Evolutionary conservation across 2,113 vertebrate species (phyloP), one percentile per base, ranked within the genome.

Genomic region (Eleginops maclovinus): DNA sequence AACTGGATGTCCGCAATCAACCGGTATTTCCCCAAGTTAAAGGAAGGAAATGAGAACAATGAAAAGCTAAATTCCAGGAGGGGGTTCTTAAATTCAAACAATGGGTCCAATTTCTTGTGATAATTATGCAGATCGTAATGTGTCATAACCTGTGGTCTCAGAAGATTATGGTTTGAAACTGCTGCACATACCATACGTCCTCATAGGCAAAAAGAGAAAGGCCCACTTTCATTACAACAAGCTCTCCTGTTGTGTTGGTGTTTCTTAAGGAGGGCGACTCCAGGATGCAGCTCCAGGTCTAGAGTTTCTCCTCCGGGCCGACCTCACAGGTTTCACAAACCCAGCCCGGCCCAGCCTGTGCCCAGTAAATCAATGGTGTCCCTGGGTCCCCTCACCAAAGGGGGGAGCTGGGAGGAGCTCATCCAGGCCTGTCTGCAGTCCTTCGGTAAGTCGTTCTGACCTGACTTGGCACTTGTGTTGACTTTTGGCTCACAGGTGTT

Each of bases 381-480:
- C 0, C 82, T 97, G 91, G 97, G 97, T 72, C 95, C 96, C 74
- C 91, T 98, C 43, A 93, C 95, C 89, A 98, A 98, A 82, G 97
- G 97, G 82, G 96, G 96, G 54, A 97, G 94, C 93, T 93, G 98
- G 94, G 97, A 99, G 84, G 97, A 97, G 77, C 95, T 99, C 77
- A 95, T 99, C 84, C 96, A 98, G 84, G 95, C 95, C 84, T 98
- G 97, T 79, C 93, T 99, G 90, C 96, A 98, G 54, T 95, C 93
- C 74, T 99, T 99, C 31, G 98, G 98, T 99, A 92, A 97, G 94
- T 91, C 68, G 49, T 21, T 1, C 40, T 44, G 59, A 76, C 26
- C 53, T 13, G n/a, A 44, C 7, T 46, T 44, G 15, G 21, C 12
- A 13, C 26, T 14, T 2, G 9, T 72, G 55, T 75, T 22, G 21